Evolutionary conservation across 1,140 invertebrate genomes (phyloP).

Genomic region (Drosophila quadrilineata): DNA sequence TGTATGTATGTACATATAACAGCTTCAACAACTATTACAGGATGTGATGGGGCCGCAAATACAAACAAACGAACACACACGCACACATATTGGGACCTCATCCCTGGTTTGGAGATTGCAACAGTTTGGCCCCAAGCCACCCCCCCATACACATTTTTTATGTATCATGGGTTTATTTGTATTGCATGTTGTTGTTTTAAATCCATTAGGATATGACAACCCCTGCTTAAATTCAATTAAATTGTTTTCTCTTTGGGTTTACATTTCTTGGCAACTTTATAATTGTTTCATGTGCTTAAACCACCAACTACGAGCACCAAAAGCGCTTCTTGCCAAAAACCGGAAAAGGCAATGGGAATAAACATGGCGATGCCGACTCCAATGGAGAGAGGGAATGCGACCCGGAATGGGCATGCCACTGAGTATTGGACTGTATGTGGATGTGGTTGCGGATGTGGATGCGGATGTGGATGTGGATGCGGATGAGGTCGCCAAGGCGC

Average conservation of each 20-base stretch:
- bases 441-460: conserved; percentile 15
- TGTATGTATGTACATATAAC: too few species aligned
- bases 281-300: conserved; percentile 79
- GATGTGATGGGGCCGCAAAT: too few species aligned
- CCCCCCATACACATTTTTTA: conserved; percentile 34
- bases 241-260: conserved; percentile 78
- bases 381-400: too few species aligned
- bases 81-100: too few species aligned
- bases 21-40: too few species aligned
- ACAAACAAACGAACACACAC: too few species aligned
- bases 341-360: not conserved
- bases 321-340: conserved; percentile 4
- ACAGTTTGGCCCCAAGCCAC: not conserved
- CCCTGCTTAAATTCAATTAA: conserved; percentile 79
- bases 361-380: too few species aligned
- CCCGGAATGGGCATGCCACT: not conserved
- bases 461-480: conserved; percentile 1
- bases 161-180: conserved; percentile 56
- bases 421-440: too few species aligned
- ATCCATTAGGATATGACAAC: conserved; percentile 79
- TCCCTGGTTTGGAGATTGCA: conserved; percentile 1
- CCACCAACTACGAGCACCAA: conserved; percentile 46
- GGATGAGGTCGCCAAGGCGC: conserved; percentile 44
- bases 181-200: conserved; percentile 71
- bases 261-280: conserved; percentile 78